phyloP scores from a whole-genome alignment of 64 coral and sea anemone species.

The Anthopleura sola region DNA sequence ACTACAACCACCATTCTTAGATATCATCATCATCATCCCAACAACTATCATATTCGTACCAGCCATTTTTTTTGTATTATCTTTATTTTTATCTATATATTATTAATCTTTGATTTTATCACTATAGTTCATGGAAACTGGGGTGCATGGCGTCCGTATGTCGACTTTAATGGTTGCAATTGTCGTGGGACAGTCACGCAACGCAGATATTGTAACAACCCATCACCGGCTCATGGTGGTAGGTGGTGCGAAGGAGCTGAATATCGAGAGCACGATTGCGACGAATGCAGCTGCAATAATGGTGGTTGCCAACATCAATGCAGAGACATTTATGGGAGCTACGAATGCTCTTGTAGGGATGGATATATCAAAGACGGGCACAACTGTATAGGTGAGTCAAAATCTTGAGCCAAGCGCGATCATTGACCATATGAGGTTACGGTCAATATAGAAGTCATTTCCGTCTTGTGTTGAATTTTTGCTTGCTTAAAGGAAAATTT shows the following conservation, averaged over 20 bases:
- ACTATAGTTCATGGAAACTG: conserved; percentile 2
- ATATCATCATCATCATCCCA: too few relatives aligned
- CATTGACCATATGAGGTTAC: too few relatives aligned
- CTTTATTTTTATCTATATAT: too few relatives aligned
- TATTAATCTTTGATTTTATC: too few relatives aligned
- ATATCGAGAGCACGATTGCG: not conserved
- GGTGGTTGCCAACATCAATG: conserved; percentile 35
- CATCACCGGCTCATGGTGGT: conserved; percentile 26
- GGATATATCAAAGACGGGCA: not conserved
- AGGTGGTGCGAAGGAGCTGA: not conserved
- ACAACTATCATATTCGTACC: too few relatives aligned
- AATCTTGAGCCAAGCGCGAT: not conserved
- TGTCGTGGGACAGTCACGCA: conserved; percentile 1
- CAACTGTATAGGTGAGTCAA: not conserved
- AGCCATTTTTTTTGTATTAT: too few relatives aligned
- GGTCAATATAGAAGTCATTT: too few relatives aligned
- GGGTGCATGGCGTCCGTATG: conserved; percentile 11
- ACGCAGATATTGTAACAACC: conserved; percentile 31
- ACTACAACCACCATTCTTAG: too few relatives aligned
- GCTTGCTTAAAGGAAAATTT: too few relatives aligned
- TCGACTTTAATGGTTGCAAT: not conserved
- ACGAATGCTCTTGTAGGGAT: not conserved
- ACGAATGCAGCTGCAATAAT: conserved; percentile 26
- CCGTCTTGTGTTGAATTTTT: too few relatives aligned
- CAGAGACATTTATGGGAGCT: conserved; percentile 1